phyloP scores from a whole-genome alignment of 1,140 invertebrate genomes.

The Aphidius gifuensis region DNA sequence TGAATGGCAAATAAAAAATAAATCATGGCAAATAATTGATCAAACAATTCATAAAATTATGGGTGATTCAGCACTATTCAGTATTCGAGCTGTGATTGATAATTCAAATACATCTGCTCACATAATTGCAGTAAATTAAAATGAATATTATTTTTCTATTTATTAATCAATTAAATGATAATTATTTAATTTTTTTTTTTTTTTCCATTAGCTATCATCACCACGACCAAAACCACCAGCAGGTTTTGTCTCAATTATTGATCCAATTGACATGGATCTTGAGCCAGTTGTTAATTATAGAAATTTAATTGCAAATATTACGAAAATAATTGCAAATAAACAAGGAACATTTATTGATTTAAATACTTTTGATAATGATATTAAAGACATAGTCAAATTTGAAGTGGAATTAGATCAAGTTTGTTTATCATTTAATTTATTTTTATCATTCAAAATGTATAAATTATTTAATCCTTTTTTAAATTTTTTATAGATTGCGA shows the following conservation, averaged over 20 bases:
- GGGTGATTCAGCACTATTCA: no score
- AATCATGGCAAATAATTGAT: constrained; percentile 35
- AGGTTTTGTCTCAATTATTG: neutral
- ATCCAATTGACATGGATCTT: neutral
- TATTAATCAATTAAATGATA: no score
- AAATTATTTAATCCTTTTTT: neutral
- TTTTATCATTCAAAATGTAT: no score
- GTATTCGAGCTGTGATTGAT: no score
- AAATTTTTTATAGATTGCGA: neutral
- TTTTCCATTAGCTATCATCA: neutral
- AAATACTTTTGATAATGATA: neutral
- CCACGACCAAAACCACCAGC: neutral
- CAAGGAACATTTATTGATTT: neutral
- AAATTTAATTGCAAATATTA: neutral
- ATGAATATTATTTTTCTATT: no score
- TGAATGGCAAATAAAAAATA: constrained; percentile 28
- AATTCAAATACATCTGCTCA: no score
- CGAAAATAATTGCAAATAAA: constrained; percentile 8
- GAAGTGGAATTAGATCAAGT: constrained; percentile 12
- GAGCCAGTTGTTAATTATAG: neutral
- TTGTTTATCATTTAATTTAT: neutral
- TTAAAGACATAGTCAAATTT: constrained; percentile 13
- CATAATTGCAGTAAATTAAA: no score
- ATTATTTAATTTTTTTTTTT: no score
- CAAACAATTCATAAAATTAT: neutral